phyloP scores from a whole-genome alignment of 2,888 invertebrate genomes.

The Nebria salina region DNA sequence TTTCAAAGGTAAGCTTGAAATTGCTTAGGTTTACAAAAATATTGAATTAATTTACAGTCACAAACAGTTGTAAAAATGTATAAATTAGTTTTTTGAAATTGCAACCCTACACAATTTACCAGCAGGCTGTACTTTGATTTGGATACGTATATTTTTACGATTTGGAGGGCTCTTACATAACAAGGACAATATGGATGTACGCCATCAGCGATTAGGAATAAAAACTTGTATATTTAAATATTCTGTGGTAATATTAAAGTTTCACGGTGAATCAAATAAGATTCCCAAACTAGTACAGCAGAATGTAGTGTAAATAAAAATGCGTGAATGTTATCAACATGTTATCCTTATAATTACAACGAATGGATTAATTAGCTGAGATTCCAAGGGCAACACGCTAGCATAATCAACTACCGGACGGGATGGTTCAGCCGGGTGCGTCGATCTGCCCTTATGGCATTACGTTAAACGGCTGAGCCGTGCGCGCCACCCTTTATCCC shows the following conservation, averaged over 20 bases:
- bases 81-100: too few species aligned
- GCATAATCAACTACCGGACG: constrained; percentile 29
- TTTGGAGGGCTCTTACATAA: too few species aligned
- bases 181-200: too few species aligned
- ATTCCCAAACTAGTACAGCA: not conserved
- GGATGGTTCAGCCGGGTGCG: constrained; percentile 1
- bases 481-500: constrained; percentile 37
- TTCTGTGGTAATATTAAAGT: not conserved
- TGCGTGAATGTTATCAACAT: constrained; percentile 41
- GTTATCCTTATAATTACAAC: constrained; percentile 36
- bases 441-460: not conserved
- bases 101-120: too few species aligned
- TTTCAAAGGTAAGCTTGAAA: too few species aligned
- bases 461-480: constrained; percentile 35
- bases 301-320: not conserved
- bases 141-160: too few species aligned
- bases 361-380: constrained; percentile 42
- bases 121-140: too few species aligned
- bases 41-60: too few species aligned
- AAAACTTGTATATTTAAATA: too few species aligned
- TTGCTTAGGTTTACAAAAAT: too few species aligned
- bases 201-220: too few species aligned
- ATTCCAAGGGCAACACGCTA: constrained; percentile 7
- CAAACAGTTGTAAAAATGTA: too few species aligned
- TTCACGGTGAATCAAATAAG: not conserved